phyloP scores from a whole-genome alignment of 2,888 invertebrate species.

The Trissolcus japonicus region DNA sequence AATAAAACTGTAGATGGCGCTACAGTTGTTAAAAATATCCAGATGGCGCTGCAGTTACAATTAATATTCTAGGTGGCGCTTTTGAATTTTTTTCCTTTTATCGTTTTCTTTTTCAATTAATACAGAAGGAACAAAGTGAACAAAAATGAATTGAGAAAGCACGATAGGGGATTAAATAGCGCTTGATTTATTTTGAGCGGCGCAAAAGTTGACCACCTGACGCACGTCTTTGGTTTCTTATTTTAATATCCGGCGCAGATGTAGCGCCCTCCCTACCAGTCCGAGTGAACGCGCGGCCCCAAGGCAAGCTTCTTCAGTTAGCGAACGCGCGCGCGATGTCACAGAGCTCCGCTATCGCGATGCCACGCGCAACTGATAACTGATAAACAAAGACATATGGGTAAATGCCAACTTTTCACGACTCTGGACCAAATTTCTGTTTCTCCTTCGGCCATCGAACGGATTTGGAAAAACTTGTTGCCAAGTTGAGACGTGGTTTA shows the following conservation, averaged over 20 bases:
- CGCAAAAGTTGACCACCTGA: slow-evolving; percentile 39
- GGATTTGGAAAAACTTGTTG: neutral
- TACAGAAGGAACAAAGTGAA: no score
- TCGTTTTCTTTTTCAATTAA: no score
- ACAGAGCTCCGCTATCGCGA: slow-evolving; percentile 11
- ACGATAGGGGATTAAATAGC: neutral
- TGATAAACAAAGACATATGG: slow-evolving; percentile 42
- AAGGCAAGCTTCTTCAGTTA: slow-evolving; percentile 62
- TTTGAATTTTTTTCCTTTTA: no score
- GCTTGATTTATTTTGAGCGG: slow-evolving; percentile 40
- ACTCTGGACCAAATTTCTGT: neutral
- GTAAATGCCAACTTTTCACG: slow-evolving; percentile 18
- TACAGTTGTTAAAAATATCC: no score
- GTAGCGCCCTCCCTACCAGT: slow-evolving; percentile 28
- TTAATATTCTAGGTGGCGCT: no score
- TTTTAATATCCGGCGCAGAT: slow-evolving; percentile 40
- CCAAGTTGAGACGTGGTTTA: no score
- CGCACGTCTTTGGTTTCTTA: slow-evolving; percentile 38
- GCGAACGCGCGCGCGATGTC: slow-evolving; percentile 26
- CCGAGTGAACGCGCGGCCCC: slow-evolving; percentile 54
- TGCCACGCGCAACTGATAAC: slow-evolving; percentile 3
- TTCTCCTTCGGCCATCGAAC: neutral
- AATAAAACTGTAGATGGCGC: no score
- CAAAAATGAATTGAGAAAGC: no score
- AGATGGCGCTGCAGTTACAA: no score